Evolutionary conservation across 2,888 invertebrate genomes (phyloP).

Genomic region (Netelia inedita): DNA sequence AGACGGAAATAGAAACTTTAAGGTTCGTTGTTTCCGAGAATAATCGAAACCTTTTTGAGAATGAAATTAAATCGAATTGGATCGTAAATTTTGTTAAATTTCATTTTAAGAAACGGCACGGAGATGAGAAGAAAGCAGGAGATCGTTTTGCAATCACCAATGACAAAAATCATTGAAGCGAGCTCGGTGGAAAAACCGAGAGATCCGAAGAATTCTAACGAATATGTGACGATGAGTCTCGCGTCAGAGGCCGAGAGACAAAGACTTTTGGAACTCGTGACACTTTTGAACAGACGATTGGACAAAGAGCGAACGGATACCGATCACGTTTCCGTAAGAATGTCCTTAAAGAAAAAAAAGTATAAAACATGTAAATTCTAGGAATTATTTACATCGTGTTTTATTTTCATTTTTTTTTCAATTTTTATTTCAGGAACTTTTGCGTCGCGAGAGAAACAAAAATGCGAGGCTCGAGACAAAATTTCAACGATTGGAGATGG

Average conservation of each 20-base stretch:
- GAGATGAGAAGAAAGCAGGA: conserved; percentile 8
- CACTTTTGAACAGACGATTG: conserved; percentile 87
- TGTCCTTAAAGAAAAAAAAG: background rate
- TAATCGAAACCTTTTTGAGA: background rate
- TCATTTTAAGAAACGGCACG: conserved; percentile 3
- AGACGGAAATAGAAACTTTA: conserved; percentile 79
- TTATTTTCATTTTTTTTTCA: background rate
- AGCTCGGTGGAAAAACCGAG: conserved; percentile 65
- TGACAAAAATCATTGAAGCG: conserved; percentile 14
- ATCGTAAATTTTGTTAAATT: background rate
- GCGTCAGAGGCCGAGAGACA: conserved; percentile 88
- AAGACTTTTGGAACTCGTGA: conserved; percentile 87
- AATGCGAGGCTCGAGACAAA: conserved; percentile 87
- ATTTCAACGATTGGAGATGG: conserved; percentile 87
- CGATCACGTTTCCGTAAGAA: conserved; percentile 74
- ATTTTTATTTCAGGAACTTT: conserved; percentile 76
- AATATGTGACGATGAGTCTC: conserved; percentile 85
- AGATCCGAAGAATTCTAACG: conserved; percentile 74
- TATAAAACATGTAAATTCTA: background rate
- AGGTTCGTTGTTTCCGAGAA: conserved; percentile 68
- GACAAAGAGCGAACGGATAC: conserved; percentile 86
- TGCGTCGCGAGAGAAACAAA: conserved; percentile 86
- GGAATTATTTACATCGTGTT: background rate
- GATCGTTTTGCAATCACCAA: conserved; percentile 18
- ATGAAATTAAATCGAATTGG: background rate